These are phyloP conservation scores for Astropecten irregularis DNA, from an alignment of 53 echinoderm and acorn worm species.

Conservation along the genomic window DNA sequence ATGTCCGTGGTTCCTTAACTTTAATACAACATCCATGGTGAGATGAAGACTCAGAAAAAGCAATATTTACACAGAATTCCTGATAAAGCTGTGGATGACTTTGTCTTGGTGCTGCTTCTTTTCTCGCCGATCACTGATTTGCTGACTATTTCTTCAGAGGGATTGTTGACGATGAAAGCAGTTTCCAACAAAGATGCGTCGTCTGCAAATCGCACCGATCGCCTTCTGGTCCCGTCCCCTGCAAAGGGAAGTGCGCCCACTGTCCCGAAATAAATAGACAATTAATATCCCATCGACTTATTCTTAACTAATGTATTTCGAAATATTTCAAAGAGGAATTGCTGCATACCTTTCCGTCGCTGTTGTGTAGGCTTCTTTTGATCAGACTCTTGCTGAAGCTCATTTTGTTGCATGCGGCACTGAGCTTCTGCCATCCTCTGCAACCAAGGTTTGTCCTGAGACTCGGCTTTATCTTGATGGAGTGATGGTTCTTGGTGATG, in stretches of 20 bases:
- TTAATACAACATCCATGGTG: background rate
- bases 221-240: background rate
- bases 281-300: too few species aligned
- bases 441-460: background rate
- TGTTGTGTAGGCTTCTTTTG: background rate
- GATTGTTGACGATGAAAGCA: slow-evolving; percentile 1
- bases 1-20: background rate
- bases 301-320: too few species aligned
- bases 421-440: background rate
- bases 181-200: background rate
- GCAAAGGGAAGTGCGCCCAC: too few species aligned
- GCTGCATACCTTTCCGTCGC: background rate
- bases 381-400: background rate
- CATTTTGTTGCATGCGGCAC: background rate
- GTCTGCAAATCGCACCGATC: background rate
- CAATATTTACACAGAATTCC: background rate
- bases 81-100: background rate
- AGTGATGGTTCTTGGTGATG: too few species aligned
- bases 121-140: background rate
- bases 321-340: too few species aligned
- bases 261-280: too few species aligned
- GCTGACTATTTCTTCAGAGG: background rate
- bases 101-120: background rate
- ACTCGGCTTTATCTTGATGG: too few species aligned
- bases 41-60: background rate